Evolutionary conservation across 37 sponge, comb jelly and placozoan species (phyloP), one percentile per base, ranked within the genome.

Genomic region (Haliclona indistincta): DNA sequence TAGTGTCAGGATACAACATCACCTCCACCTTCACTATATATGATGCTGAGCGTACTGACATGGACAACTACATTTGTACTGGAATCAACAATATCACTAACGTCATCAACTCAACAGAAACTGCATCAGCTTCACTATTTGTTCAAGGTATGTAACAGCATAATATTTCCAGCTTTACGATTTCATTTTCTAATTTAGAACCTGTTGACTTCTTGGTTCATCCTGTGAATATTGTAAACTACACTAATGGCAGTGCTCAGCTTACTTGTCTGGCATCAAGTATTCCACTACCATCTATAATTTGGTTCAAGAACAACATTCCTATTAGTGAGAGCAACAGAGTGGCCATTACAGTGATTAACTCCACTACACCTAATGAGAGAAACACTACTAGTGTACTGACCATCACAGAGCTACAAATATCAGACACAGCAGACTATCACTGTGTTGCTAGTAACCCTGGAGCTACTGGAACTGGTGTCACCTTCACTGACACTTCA

Each of bases 301-400:
- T 26, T 58, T 58, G 60, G 60, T 58, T 58, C 25, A 58, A n/a
- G n/a, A 20, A 58, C n/a, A n/a, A n/a, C n/a, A 6, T 58, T 20
- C 6, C n/a, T 6, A 8, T n/a, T 20, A n/a, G n/a, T n/a, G 60
- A 58, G n/a, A 47, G 49, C 13, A 6, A 25, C n/a, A 8, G 60
- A 8, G n/a, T 58, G 6, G 25, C 11, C 25, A 58, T 58, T 25
- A 11, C 22, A 7, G 25, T 6, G 13, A 8, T n/a, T 20, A 7
- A 8, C 6, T 11, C 7, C 25, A 20, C n/a, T 6, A 58, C 60
- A 25, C 60, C 11, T 25, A 58, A 58, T 20, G 60, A 58, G 60
- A 58, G 60, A 20, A 58, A 58, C n/a, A 58, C n/a, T n/a, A 58
- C 60, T n/a, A 58, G 60, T 58, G 13, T 58, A 8, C 28, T 58